Evolutionary conservation across 2,888 invertebrate genomes (phyloP).

Genomic region (Thymelicus acteon): DNA sequence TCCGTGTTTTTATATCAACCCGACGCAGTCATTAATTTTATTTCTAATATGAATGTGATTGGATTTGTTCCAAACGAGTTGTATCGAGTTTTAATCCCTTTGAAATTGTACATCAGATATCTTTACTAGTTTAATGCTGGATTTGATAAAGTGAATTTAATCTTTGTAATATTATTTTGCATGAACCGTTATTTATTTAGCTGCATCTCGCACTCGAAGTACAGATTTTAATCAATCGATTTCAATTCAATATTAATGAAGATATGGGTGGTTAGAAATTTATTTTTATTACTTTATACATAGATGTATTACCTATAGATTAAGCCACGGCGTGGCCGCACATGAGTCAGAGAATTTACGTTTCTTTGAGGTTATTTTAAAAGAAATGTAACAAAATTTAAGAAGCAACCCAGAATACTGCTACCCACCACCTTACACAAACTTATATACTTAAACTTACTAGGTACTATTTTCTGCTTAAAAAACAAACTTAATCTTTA

Average conservation of each 20-base stretch:
- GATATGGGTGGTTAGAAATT: neutral
- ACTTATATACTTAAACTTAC: too few species aligned
- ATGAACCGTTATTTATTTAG: neutral
- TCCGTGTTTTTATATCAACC: conserved; percentile 31
- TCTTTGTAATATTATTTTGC: neutral
- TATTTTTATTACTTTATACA: too few species aligned
- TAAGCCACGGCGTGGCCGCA: too few species aligned
- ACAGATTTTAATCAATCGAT: neutral
- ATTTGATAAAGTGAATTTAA: neutral
- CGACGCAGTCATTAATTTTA: conserved; percentile 25
- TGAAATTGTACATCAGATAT: conserved; percentile 11
- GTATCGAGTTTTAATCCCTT: neutral
- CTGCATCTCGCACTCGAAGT: neutral
- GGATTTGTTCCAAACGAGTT: neutral
- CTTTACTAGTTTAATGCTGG: neutral
- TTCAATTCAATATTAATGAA: neutral
- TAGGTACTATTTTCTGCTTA: too few species aligned
- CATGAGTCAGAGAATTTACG: too few species aligned
- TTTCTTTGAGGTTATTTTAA: too few species aligned
- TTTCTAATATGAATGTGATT: conserved; percentile 23
- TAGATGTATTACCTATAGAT: too few species aligned
- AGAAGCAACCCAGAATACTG: too few species aligned
- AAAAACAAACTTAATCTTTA: too few species aligned
- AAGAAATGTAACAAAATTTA: too few species aligned
- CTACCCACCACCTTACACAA: too few species aligned